phyloP scores from a whole-genome alignment of 2,113 vertebrate species.

The Nyctereutes procyonoides region DNA sequence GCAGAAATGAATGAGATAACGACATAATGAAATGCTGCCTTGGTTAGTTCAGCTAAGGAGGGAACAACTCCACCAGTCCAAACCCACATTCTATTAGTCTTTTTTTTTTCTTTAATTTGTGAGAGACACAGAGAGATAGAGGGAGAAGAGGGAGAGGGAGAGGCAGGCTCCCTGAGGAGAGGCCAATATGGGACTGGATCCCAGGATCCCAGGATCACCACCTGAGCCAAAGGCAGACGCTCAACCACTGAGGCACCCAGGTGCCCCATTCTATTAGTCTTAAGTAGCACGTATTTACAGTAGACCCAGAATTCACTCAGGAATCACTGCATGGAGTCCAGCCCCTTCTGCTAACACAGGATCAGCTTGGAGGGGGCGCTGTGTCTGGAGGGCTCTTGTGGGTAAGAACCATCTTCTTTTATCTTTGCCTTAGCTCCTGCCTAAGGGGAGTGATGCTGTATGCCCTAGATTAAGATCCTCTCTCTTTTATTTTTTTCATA shows the following conservation, averaged over 20 bases:
- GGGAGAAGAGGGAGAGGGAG: too few relatives aligned
- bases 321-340: not conserved
- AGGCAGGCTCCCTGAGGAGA: too few relatives aligned
- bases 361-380: not conserved
- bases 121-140: too few relatives aligned
- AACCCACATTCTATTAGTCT: not conserved
- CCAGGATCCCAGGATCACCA: too few relatives aligned
- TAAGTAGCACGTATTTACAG: not conserved
- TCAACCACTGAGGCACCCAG: too few relatives aligned
- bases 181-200: too few relatives aligned
- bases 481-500: not conserved
- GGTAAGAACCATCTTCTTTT: not conserved
- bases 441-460: not conserved
- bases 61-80: not conserved
- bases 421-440: not conserved
- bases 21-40: not conserved
- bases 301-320: not conserved
- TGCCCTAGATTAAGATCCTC: not conserved
- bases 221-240: too few relatives aligned
- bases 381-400: not conserved
- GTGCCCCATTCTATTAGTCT: not conserved
- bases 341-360: not conserved
- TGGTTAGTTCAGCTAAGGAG: not conserved
- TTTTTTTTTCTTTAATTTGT: too few relatives aligned
- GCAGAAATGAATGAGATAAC: not conserved